Conservation (phyloP, 1,140 invertebrate species). For the Drosophila nasuta region DNA sequence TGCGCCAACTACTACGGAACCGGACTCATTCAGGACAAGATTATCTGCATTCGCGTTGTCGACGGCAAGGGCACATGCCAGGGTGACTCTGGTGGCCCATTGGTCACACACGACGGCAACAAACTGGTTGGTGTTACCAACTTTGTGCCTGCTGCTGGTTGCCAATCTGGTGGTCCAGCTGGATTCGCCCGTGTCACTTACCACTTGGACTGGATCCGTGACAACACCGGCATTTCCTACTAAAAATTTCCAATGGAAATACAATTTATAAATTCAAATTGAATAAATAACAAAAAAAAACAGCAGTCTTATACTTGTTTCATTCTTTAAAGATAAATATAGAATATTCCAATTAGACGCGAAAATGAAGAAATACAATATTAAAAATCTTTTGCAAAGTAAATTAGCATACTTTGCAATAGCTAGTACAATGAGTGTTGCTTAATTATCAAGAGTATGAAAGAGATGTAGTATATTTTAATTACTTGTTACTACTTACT, state of each 20-base stretch:
- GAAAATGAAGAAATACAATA: no score
- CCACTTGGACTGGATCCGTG: conserved; percentile 86
- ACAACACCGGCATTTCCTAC: conserved; percentile 60
- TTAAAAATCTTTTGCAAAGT: no score
- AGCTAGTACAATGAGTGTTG: no score
- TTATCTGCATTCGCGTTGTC: conserved; percentile 53
- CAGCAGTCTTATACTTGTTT: no score
- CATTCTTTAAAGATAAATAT: no score
- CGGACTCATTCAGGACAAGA: conserved; percentile 36
- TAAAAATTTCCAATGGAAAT: conserved; percentile 35
- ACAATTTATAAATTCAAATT: neutral
- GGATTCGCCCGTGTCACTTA: conserved; percentile 86
- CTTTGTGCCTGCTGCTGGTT: conserved; percentile 48
- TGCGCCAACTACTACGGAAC: conserved; percentile 62
- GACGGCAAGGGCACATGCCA: conserved; percentile 30
- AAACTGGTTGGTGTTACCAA: conserved; percentile 86
- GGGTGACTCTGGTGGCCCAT: conserved; percentile 85
- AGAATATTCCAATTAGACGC: no score
- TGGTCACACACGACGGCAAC: conserved; percentile 83
- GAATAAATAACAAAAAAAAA: no score
- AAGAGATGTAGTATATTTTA: no score
- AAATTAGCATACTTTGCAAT: no score
- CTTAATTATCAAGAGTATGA: no score
- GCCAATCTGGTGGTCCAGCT: conserved; percentile 75
- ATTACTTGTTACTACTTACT: no score